Evolutionary conservation across 2,113 vertebrate genomes (phyloP).

Genomic region (Ramphastos sulfuratus): DNA sequence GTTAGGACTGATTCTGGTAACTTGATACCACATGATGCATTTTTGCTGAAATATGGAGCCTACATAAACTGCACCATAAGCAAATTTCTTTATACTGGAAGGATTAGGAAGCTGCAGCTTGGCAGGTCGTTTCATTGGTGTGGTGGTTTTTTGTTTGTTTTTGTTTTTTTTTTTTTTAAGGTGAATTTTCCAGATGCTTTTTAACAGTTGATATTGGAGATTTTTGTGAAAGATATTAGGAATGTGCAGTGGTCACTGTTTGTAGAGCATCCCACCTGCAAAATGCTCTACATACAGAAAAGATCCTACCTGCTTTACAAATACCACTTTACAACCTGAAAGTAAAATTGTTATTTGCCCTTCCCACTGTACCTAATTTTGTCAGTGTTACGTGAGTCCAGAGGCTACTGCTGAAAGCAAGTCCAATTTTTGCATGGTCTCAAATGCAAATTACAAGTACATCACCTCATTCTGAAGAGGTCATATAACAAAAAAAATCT

Average conservation of each 20-base stretch:
- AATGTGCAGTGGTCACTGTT: not conserved
- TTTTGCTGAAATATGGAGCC: conserved; percentile 61
- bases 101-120: conserved; percentile 58
- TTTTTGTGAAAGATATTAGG: not conserved
- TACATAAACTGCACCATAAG: conserved; percentile 42
- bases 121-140: conserved; percentile 34
- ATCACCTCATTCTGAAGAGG: not conserved
- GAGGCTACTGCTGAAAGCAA: not conserved
- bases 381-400: fast-evolving
- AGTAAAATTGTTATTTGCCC: not conserved
- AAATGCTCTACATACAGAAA: not conserved
- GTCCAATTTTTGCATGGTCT: not conserved
- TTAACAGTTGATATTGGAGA: not conserved
- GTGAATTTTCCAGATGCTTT: conserved; percentile 55
- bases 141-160: not conserved
- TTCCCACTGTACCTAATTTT: not conserved
- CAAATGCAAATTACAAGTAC: not conserved
- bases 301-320: not conserved
- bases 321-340: not conserved
- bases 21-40: conserved; percentile 50
- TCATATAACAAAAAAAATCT: not conserved
- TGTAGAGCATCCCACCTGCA: not conserved
- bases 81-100: conserved; percentile 67
- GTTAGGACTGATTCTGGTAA: conserved; percentile 46
- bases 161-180: conserved; percentile 30